These are phyloP conservation scores for Gadopsis marmoratus DNA, from an alignment of 2,797 vertebrate species.

Conservation along the genomic window DNA sequence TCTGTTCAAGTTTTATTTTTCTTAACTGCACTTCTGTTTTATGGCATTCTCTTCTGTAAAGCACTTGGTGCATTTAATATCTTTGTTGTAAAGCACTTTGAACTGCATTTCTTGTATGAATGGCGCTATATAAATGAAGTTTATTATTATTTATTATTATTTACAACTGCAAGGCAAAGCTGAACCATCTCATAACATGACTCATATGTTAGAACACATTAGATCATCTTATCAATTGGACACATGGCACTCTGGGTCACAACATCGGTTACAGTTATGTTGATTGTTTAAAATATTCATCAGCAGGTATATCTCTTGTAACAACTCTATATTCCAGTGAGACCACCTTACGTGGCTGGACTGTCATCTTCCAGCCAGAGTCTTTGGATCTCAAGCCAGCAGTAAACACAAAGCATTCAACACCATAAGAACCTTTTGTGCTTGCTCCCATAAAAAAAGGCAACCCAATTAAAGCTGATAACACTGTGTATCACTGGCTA, in stretches of 20 bases:
- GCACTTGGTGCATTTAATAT: too few species aligned
- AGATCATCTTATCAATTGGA: neutral
- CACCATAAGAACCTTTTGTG: neutral
- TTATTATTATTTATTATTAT: too few species aligned
- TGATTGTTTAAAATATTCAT: neutral
- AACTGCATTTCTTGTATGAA: too few species aligned
- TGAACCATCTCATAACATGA: slow-evolving; percentile 7
- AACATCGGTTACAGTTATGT: neutral
- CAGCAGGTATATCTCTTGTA: neutral
- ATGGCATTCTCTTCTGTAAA: too few species aligned
- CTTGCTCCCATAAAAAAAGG: slow-evolving; percentile 15
- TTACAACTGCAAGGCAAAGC: neutral
- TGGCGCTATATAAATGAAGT: too few species aligned
- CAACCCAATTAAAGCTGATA: slow-evolving; percentile 52
- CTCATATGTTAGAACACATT: neutral
- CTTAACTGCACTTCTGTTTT: too few species aligned
- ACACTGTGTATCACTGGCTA: slow-evolving; percentile 49
- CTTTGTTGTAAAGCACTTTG: too few species aligned
- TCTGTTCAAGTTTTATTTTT: too few species aligned
- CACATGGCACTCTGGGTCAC: neutral
- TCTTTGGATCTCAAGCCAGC: slow-evolving; percentile 1
- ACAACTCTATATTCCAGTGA: neutral
- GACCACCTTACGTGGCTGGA: neutral
- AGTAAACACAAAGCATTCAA: slow-evolving; percentile 15
- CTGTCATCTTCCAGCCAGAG: neutral